phyloP scores from a whole-genome alignment of 2,113 vertebrate species.

The Pogonocichla stellata region DNA sequence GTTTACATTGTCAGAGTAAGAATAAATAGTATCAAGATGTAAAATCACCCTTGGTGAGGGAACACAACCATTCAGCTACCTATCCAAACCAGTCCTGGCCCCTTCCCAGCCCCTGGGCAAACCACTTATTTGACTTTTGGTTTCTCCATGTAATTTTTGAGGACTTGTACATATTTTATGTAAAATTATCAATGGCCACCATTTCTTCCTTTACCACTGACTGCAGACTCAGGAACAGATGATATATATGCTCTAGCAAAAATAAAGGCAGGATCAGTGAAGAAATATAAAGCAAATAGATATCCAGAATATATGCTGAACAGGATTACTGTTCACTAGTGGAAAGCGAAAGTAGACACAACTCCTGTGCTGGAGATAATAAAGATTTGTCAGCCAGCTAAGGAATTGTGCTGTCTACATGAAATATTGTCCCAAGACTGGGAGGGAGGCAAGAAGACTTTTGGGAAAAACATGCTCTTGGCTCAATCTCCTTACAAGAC shows the following conservation, averaged over 20 bases:
- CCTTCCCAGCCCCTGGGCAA: background rate
- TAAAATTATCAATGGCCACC: background rate
- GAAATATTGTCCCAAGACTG: background rate
- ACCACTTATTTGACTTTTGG: background rate
- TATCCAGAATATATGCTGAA: background rate
- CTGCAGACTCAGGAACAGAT: background rate
- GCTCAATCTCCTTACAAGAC: background rate
- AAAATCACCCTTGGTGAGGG: background rate
- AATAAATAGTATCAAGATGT: background rate
- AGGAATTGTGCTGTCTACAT: background rate
- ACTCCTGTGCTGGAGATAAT: background rate
- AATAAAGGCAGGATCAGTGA: background rate
- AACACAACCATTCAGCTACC: background rate
- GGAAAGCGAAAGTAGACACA: background rate
- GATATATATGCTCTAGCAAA: background rate
- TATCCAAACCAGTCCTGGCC: background rate
- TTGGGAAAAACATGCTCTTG: background rate
- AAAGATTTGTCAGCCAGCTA: background rate
- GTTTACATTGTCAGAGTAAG: slow-evolving; percentile 11
- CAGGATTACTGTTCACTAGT: background rate
- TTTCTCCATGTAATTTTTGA: background rate
- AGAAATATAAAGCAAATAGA: background rate
- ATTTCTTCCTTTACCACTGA: background rate
- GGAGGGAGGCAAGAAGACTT: background rate
- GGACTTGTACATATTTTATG: background rate